Evolutionary conservation across 2,888 invertebrate genomes (phyloP), one percentile per base, ranked within the genome.

Genomic region (Andricus curvator): DNA sequence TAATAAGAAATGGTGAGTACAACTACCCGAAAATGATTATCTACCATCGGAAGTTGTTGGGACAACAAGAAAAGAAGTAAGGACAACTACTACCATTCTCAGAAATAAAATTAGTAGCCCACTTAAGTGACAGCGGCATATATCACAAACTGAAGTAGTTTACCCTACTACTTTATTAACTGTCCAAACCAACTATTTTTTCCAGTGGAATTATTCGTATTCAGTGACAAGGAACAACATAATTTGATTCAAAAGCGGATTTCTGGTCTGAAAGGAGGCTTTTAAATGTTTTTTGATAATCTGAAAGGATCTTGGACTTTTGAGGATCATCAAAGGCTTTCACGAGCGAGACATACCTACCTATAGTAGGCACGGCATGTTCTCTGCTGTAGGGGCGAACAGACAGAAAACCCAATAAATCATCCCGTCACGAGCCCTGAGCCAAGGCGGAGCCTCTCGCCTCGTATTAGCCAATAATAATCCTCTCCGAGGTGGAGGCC

Each of bases 401-500:
- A 92, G 92, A 93, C 93, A 93, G 93, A 93, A 93, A 93, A 93
- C 92, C 93, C 93, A 92, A 94, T 94, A 93, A 92, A 94, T 94
- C 94, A 94, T 94, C 93, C 93, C 93, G 94, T 94, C 94, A 94
- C 94, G 93, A 93, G 93, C 93, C 93, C 93, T 92, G 92, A 93
- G 93, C 93, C 92, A 93, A 94, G 94, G 94, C 94, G 94, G 94
- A 93, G 94, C 94, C 92, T 92, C 93, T 93, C 92, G 93, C 93
- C 93, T 93, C 92, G 93, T 93, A 93, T 94, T 94, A 94, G 94
- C 94, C 94, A 94, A 94, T 94, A 94, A 94, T 94, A 94, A 94
- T 93, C 93, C 93, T 93, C 92, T 93, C 92, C 89, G 92, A 93
- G 91, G 90, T 92, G 93, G 94, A 92, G 93, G 94, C 94, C 94